A percentile compares a stretch with the other conserved stretches of the same genome.
These are phyloP conservation scores for Scaptomyza pallida DNA, from an alignment of 1,140 invertebrate genomes.

Conservation along the genomic window DNA sequence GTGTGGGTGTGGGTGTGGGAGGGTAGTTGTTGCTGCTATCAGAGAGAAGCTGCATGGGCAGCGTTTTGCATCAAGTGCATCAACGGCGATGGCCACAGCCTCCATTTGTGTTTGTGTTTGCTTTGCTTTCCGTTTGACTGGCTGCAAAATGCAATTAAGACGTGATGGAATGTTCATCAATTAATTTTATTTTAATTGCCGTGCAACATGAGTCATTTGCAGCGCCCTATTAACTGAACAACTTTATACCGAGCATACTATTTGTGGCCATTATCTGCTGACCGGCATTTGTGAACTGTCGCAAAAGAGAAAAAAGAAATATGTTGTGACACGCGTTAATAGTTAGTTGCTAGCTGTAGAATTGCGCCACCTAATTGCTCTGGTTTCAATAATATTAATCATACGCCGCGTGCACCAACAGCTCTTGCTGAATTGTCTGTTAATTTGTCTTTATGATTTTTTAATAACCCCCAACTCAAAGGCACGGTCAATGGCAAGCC, in stretches of 20 bases:
- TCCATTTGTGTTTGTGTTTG: background rate
- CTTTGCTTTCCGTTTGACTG: slow-evolving; percentile 38
- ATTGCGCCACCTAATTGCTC: slow-evolving; percentile 11
- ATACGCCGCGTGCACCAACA: slow-evolving; percentile 20
- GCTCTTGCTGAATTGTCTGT: background rate
- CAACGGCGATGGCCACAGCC: slow-evolving; percentile 23
- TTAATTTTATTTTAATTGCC: slow-evolving; percentile 73
- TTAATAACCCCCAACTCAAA: slow-evolving; percentile 37
- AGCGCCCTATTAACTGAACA: slow-evolving; percentile 13
- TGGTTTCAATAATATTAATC: slow-evolving; percentile 57
- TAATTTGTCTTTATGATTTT: slow-evolving; percentile 42
- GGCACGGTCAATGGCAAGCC: slow-evolving; percentile 10
- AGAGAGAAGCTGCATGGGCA: background rate
- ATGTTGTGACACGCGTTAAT: slow-evolving; percentile 13
- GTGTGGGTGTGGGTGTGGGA: background rate
- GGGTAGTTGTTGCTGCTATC: background rate
- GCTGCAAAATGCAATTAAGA: slow-evolving; percentile 66
- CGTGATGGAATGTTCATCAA: slow-evolving; percentile 73
- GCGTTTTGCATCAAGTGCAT: slow-evolving; percentile 31
- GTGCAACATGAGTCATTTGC: slow-evolving; percentile 51
- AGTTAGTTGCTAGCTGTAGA: background rate
- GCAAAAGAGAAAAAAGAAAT: slow-evolving; percentile 35
- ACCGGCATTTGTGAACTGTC: slow-evolving; percentile 23
- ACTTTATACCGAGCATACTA: slow-evolving; percentile 5
- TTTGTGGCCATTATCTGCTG: background rate